phyloP scores from a whole-genome alignment of 2,113 vertebrate genomes.

The Toxostoma redivivum region DNA sequence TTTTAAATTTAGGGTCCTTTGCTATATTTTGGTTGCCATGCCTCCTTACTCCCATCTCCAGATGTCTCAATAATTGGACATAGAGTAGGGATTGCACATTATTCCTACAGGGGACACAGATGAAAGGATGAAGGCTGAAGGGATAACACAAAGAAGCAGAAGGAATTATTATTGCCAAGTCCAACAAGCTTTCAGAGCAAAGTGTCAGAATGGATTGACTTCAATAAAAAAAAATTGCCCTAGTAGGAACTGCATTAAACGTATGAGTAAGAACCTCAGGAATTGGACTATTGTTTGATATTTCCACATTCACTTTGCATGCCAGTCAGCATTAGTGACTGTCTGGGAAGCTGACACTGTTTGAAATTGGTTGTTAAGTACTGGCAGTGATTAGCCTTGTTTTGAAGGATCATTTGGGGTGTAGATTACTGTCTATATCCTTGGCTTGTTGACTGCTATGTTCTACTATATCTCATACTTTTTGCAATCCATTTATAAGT shows the following conservation, averaged over 20 bases:
- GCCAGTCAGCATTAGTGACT: slow-evolving; percentile 41
- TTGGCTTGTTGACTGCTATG: not conserved
- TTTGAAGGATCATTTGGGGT: not conserved
- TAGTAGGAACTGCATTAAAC: slow-evolving; percentile 9
- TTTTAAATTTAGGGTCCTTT: not conserved
- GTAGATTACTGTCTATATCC: not conserved
- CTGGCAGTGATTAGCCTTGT: not conserved
- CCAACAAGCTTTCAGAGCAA: slow-evolving; percentile 34
- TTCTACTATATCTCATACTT: not conserved
- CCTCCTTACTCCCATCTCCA: not conserved
- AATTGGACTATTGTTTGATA: slow-evolving; percentile 5
- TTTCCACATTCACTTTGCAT: slow-evolving; percentile 36
- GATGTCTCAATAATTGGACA: slow-evolving; percentile 47
- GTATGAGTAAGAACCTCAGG: slow-evolving; percentile 29
- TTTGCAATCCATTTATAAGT: not conserved
- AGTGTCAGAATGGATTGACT: slow-evolving; percentile 53
- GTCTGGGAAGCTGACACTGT: not conserved
- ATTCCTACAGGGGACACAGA: slow-evolving; percentile 45
- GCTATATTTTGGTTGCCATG: not conserved
- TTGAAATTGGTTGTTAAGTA: not conserved
- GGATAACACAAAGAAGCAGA: slow-evolving; percentile 63
- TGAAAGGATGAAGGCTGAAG: slow-evolving; percentile 55
- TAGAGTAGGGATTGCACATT: slow-evolving; percentile 9
- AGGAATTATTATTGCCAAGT: slow-evolving; percentile 52
- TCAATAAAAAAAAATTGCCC: slow-evolving; percentile 34